Base-by-base conservation (phyloP, 2,113 vertebrate genomes). In the Pleuronectes platessa region DNA sequence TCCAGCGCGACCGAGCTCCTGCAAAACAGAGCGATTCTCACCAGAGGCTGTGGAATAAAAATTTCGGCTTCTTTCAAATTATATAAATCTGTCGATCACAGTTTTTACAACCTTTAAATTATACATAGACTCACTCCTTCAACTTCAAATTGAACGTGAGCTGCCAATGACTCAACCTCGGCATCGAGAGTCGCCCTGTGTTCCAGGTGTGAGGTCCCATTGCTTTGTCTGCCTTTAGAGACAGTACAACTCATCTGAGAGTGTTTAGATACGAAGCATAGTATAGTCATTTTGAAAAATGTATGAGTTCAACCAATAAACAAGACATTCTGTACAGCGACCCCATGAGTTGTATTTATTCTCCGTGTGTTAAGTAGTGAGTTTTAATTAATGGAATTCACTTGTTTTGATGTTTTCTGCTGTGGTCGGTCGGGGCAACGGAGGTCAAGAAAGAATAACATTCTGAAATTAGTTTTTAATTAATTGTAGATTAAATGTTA, bases 301-400 rank as follows among this genome's bases (percentile, higher is more conserved):
- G 94, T 94, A 92, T 76, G 82, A 89, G 68, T 89, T 88, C 84
- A 92, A 88, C 65, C 67, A 94, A 93, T 94, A 93, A 94, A 94
- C 80, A 81, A 90, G 71, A 86, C 61, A 79, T 93, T 91, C 85
- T 93, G 86, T 92, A 93, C 71, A 89, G 82, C 61, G 71, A 85
- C 59, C 59, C 31, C 49, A 26, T 13, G 24, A 68, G 65, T 88
- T 78, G 64, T 37, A 49, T 81, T 88, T 61, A 60, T 89, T 75
- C n/a, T 20, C 12, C 3, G 14, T 53, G 11, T 59, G 13, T 21
- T 8, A 23, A 5, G 5, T 27, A 21, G 18, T 56, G 11, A 17
- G 17, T 45, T 31, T n/a, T 18, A 14, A 40, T 72, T 0, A 8
- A 55, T 11, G 4, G 7, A 31, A 4, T n/a, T 17, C 3, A 42